Base-by-base conservation (phyloP, 2,888 invertebrate species). In the Cynaeus angustus region DNA sequence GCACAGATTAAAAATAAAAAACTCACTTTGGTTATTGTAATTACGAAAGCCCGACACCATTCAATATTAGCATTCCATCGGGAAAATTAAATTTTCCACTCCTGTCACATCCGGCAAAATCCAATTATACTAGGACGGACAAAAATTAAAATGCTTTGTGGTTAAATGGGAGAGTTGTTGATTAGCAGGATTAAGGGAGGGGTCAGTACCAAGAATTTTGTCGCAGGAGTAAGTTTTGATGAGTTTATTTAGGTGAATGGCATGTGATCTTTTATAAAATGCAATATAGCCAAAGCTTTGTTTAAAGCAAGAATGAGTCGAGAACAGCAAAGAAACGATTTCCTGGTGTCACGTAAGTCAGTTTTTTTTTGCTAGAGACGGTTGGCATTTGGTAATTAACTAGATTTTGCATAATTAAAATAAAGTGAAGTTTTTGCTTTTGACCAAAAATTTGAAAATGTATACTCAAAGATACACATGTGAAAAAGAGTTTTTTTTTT, bases 11-110 rank as follows among this genome's bases (percentile, higher is more conserved):
- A 50, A 50, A 50, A 50, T 50, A 50, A 28, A 50, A 50, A 26
- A 13, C 30, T 28, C 50, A 10, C 48, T 6, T 26, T 26, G 50
- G 30, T 50, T 26, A 28, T 50, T 50, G 30, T 50, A 50, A 28
- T 50, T 28, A 50, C 26, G 50, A 4, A 43, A 43, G 10, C 12
- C 21, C n/a, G 46, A 14, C 46, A 21, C 12, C 12, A 28, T 50
- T 50, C 46, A 30, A 50, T 50, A 50, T 50, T 50, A 50, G 50
- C 50, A 50, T 50, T 50, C 50, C 50, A 30, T 30, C 16, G 28
- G 50, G 50, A 50, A 50, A 50, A 50, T 50, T n/a, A 28, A 50
- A 50, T 50, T 50, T 50, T 50, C 50, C 50, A 28, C 50, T 28
- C 50, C 50, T 10, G 50, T 30, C 50, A 50, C 50, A 50, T 50